A percentile compares a stretch with the other conserved stretches of the same genome.
These are phyloP conservation scores for Poecile atricapillus DNA, from an alignment of 2,113 vertebrate species.

Conservation along the genomic window DNA sequence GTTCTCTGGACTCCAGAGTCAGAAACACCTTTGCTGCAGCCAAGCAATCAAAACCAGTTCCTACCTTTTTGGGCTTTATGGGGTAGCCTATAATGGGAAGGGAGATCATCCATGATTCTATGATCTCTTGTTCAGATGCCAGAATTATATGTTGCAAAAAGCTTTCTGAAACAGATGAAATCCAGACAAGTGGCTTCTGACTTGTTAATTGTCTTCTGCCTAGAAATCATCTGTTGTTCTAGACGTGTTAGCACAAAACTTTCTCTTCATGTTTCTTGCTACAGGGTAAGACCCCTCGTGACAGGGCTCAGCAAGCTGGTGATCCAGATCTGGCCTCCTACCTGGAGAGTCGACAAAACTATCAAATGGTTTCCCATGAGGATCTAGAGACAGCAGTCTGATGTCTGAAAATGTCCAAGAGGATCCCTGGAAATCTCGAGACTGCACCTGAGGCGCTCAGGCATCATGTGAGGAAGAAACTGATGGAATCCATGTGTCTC, in stretches of 20 bases:
- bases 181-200: background rate
- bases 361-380: conserved; percentile 77
- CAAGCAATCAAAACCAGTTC: background rate
- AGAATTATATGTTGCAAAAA: background rate
- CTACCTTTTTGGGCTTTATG: background rate
- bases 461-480: conserved; percentile 60
- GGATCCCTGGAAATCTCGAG: conserved; percentile 4
- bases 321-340: conserved; percentile 85
- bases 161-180: background rate
- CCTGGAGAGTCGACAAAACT: conserved; percentile 78
- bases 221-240: background rate
- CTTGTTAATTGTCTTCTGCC: background rate
- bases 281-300: conserved; percentile 89
- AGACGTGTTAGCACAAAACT: background rate
- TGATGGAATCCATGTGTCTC: conserved; percentile 60
- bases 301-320: conserved; percentile 87
- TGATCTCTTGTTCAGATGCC: background rate
- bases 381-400: conserved; percentile 98
- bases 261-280: background rate
- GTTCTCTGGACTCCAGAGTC: background rate
- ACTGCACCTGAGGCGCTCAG: conserved; percentile 24
- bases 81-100: background rate
- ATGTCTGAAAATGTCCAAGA: conserved; percentile 36
- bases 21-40: background rate
- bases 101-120: background rate